phyloP scores from a whole-genome alignment of 2,113 vertebrate genomes.

The Setophaga coronata region DNA sequence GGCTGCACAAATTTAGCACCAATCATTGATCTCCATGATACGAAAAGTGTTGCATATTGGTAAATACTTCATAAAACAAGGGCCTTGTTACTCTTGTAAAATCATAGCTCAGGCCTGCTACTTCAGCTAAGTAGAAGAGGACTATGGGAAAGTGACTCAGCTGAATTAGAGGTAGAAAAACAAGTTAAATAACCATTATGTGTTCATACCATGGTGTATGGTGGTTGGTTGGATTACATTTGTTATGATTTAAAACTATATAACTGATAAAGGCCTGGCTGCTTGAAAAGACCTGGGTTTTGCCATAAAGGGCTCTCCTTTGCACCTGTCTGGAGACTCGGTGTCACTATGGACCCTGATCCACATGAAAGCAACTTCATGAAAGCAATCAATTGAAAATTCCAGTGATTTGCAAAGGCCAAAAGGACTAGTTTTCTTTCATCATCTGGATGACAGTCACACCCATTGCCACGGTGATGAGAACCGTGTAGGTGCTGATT shows the following conservation, averaged over 20 bases:
- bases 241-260: not conserved
- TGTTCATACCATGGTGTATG: not conserved
- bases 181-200: not conserved
- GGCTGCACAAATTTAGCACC: not conserved
- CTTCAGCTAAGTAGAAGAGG: not conserved
- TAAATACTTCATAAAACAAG: not conserved
- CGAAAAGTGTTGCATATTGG: not conserved
- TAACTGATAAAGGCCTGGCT: not conserved
- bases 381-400: not conserved
- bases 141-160: not conserved
- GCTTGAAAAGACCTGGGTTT: not conserved
- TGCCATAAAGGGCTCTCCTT: not conserved
- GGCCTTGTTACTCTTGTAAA: not conserved
- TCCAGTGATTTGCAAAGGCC: not conserved
- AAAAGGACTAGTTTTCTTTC: not conserved
- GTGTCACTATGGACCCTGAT: fast-evolving
- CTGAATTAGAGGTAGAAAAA: not conserved
- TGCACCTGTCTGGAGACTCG: not conserved
- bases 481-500: not conserved
- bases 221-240: not conserved
- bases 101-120: not conserved
- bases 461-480: fast-evolving
- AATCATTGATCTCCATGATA: not conserved
- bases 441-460: not conserved
- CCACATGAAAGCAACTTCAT: not conserved